Percentiles rank a stretch among this genome's conserved stretches.
phyloP scores from a whole-genome alignment of 2,888 invertebrate genomes.

The Drosophila infuscata region DNA sequence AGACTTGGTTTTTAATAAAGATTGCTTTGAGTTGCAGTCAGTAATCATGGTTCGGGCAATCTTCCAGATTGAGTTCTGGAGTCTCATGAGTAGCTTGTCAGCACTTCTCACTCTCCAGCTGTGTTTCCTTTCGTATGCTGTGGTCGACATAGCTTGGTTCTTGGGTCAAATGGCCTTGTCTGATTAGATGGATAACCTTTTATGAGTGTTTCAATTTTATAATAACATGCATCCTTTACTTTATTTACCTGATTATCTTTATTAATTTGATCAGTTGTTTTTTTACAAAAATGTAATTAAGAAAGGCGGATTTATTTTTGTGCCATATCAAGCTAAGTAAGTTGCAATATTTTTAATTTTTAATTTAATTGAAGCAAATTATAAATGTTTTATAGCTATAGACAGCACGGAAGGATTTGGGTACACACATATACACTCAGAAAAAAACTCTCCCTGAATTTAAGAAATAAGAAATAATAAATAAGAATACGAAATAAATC shows the following conservation, averaged over 20 bases:
- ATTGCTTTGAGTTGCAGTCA: no score
- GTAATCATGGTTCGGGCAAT: not conserved
- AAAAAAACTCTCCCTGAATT: not conserved
- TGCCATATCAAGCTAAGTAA: no score
- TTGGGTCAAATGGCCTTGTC: no score
- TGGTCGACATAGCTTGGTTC: not conserved
- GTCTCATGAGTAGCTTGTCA: not conserved
- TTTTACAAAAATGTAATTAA: not conserved
- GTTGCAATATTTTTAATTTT: no score
- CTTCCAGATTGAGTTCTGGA: not conserved
- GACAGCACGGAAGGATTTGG: not conserved
- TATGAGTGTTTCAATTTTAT: not conserved
- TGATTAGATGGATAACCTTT: not conserved
- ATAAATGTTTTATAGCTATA: not conserved
- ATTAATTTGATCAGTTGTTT: not conserved
- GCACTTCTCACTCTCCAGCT: not conserved
- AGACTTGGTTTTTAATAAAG: not conserved
- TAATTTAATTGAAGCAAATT: not conserved
- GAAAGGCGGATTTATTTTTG: no score
- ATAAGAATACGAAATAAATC: no score
- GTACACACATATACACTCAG: not conserved
- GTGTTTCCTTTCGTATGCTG: not conserved
- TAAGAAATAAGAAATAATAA: no score
- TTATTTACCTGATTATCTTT: not conserved
- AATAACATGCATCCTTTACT: not conserved